Evolutionary conservation across 2,113 vertebrate genomes (phyloP).

Genomic region (Nyctereutes procyonoides): DNA sequence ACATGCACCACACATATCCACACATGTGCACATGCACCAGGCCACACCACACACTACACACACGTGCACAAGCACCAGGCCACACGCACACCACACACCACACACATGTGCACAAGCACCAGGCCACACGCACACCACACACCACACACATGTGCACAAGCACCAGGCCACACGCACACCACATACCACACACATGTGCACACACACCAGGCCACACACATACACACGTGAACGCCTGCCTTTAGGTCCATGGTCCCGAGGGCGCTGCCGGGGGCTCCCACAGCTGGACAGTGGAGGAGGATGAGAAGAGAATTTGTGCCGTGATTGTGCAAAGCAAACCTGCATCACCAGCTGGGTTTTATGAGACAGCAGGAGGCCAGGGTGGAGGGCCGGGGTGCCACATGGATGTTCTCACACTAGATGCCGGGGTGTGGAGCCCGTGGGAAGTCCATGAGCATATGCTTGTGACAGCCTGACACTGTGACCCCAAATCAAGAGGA

Average conservation of each 20-base stretch:
- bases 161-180: background rate
- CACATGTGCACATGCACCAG: background rate
- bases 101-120: no score
- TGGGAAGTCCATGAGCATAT: fast-evolving
- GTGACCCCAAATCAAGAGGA: background rate
- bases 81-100: no score
- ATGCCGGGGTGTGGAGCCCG: no score
- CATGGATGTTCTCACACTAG: no score
- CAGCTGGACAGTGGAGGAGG: conserved; percentile 74
- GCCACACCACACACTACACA: background rate
- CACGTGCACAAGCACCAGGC: no score
- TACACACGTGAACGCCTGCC: background rate
- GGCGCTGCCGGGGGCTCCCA: conserved; percentile 74
- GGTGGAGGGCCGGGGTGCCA: no score
- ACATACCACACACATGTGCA: background rate
- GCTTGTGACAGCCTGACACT: fast-evolving
- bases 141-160: fast-evolving
- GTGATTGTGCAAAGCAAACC: background rate
- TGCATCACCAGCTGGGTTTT: background rate
- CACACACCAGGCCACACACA: no score
- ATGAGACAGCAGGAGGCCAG: background rate
- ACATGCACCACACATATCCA: no score
- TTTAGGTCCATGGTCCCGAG: background rate
- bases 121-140: fast-evolving
- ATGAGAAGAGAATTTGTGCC: background rate